Conservation (phyloP, 2,888 invertebrate species). For the Leucophora obtusa region DNA sequence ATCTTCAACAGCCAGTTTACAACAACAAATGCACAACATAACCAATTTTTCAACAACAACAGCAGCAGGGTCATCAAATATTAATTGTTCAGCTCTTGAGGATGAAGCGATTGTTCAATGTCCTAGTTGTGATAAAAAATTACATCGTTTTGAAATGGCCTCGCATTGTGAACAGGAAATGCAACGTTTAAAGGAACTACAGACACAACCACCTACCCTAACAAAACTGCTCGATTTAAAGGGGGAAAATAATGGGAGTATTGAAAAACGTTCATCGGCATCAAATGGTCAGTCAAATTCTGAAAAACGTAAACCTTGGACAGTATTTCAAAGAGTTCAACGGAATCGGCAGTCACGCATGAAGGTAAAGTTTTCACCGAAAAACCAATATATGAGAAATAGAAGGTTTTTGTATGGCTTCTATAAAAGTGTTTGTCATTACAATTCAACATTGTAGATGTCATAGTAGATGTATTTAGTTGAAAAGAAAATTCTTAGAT, state of each 20-base stretch:
- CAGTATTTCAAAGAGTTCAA: slow-evolving; percentile 86
- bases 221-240: not conserved
- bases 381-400: not conserved
- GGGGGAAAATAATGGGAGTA: slow-evolving; percentile 2
- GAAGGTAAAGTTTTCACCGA: slow-evolving; percentile 72
- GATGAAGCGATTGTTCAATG: slow-evolving; percentile 82
- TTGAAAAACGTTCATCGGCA: slow-evolving; percentile 13
- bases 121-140: slow-evolving; percentile 92
- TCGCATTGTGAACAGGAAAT: slow-evolving; percentile 89
- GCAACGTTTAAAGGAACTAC: slow-evolving; percentile 81
- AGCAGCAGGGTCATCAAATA: slow-evolving; percentile 9
- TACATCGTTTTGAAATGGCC: slow-evolving; percentile 90
- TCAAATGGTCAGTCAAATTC: slow-evolving; percentile 24
- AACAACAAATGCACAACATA: slow-evolving; percentile 31
- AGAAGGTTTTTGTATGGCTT: slow-evolving; percentile 21
- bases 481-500: too few species aligned
- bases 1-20: slow-evolving; percentile 26
- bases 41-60: slow-evolving; percentile 12
- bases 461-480: too few species aligned
- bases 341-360: slow-evolving; percentile 85
- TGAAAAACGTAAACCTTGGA: slow-evolving; percentile 80
- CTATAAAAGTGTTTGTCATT: not conserved
- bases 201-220: slow-evolving; percentile 17
- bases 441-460: too few species aligned
- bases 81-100: slow-evolving; percentile 27